Evolutionary conservation across 2,888 invertebrate genomes (phyloP), one percentile per base, ranked within the genome.

Genomic region (Drosophila neutralis): DNA sequence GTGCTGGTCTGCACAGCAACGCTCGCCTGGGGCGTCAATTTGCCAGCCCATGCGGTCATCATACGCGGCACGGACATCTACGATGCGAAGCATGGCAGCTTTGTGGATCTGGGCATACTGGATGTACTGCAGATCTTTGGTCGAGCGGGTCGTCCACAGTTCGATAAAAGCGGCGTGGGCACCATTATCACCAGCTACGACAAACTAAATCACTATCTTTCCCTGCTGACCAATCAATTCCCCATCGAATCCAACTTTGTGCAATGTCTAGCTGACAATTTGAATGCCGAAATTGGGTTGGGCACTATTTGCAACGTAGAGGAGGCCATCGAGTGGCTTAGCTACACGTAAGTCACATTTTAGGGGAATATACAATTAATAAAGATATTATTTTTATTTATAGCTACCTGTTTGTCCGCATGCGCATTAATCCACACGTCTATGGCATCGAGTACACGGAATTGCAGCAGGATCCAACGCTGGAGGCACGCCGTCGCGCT

Each of bases 101-200:
- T 98, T 93, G 96, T 99, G 0, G 98, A 99, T 92, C 94, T 99
- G 51, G 98, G 98, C 67, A 98, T 99, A 85, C 94, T 99, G 74
- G 99, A 99, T 93, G 99, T 99, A 49, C 94, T 98, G 57, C 99
- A 99, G 94, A 99, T 99, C 88, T 99, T 99, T 93, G 99, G 99
- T 45, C 96, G 99, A 66, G 99, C 99, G 6, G 99, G 99, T 6
- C 95, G 99, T 2, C 99, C 99, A 0, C 99, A 99, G 93, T 99
- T 96, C 93, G 99, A 99, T 92, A 97, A 95, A 1, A 96, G 97
- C 18, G 99, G 99, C 7, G 96, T 98, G 42, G 99, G 99, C 45
- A 97, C 97, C 42, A 99, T 99, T 68, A 98, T 99, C 56, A 99
- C 99, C 0, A 94, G 96, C 0, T 97, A 98, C 91, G 96, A 97